phyloP scores from a whole-genome alignment of 2,888 invertebrate species.

The Drosophila macrospina region DNA sequence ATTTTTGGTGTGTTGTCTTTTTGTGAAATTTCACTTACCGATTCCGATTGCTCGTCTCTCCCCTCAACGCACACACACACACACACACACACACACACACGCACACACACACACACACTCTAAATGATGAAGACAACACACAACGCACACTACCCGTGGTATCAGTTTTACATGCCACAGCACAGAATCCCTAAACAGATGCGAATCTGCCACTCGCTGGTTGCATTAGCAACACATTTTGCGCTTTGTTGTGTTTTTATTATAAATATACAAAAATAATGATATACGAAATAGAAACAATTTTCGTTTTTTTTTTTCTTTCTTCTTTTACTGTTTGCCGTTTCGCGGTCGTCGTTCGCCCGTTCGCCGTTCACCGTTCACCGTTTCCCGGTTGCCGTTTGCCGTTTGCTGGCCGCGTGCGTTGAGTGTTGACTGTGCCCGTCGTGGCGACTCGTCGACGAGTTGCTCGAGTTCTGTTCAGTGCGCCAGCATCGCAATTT shows the following conservation, averaged over 20 bases:
- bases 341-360: slow-evolving; percentile 5
- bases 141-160: not conserved
- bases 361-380: slow-evolving; percentile 2
- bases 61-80: slow-evolving; percentile 31
- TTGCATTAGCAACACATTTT: slow-evolving; percentile 20
- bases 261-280: slow-evolving; percentile 18
- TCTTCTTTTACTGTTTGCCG: not conserved
- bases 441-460: slow-evolving; percentile 23
- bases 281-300: slow-evolving; percentile 8
- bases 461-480: slow-evolving; percentile 26
- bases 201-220: slow-evolving; percentile 13
- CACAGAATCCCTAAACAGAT: slow-evolving; percentile 46
- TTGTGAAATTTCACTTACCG: slow-evolving; percentile 64
- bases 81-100: slow-evolving; percentile 1
- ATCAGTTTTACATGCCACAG: slow-evolving; percentile 26
- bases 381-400: no score
- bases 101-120: slow-evolving; percentile 1
- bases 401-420: slow-evolving; percentile 14
- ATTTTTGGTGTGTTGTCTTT: slow-evolving; percentile 44
- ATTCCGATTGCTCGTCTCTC: slow-evolving; percentile 65
- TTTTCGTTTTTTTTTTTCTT: slow-evolving; percentile 3
- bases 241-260: slow-evolving; percentile 5
- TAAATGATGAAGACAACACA: slow-evolving; percentile 7
- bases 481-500: slow-evolving; percentile 54
- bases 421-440: slow-evolving; percentile 34